These are phyloP conservation scores for Pogonomyrmex californicus DNA, from an alignment of 1,140 invertebrate species.

Conservation along the genomic window DNA sequence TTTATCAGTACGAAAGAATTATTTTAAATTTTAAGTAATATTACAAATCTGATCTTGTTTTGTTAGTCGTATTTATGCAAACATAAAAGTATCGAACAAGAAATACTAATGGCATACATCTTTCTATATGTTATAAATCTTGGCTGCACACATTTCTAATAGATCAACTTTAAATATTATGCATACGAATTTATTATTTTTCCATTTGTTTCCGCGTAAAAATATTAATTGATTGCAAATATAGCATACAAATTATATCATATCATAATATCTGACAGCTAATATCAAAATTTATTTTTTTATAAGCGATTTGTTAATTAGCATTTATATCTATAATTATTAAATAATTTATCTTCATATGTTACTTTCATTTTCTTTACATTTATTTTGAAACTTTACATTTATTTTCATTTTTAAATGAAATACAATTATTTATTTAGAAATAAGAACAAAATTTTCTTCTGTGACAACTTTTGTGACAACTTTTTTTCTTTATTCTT, in stretches of 20 bases:
- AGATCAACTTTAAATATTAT: background rate
- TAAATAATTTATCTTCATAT: background rate
- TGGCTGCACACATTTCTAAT: background rate
- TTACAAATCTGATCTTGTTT: background rate
- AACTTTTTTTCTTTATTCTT: constrained; percentile 47
- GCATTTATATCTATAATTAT: constrained; percentile 1
- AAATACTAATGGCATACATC: constrained; percentile 2
- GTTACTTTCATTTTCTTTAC: background rate
- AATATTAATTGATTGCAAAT: background rate
- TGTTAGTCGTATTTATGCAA: background rate
- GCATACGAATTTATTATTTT: background rate
- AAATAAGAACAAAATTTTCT: background rate
- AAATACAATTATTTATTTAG: background rate
- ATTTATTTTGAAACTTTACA: no score
- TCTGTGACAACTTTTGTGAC: background rate
- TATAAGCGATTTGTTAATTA: constrained; percentile 5
- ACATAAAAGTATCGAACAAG: constrained; percentile 7
- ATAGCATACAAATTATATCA: background rate
- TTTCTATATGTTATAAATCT: background rate
- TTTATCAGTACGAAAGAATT: background rate
- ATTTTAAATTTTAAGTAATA: background rate
- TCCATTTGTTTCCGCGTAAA: background rate
- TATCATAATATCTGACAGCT: background rate
- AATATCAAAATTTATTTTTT: background rate
- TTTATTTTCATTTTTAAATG: background rate